phyloP scores from a whole-genome alignment of 2,113 vertebrate species.

The Orthonyx spaldingii region DNA sequence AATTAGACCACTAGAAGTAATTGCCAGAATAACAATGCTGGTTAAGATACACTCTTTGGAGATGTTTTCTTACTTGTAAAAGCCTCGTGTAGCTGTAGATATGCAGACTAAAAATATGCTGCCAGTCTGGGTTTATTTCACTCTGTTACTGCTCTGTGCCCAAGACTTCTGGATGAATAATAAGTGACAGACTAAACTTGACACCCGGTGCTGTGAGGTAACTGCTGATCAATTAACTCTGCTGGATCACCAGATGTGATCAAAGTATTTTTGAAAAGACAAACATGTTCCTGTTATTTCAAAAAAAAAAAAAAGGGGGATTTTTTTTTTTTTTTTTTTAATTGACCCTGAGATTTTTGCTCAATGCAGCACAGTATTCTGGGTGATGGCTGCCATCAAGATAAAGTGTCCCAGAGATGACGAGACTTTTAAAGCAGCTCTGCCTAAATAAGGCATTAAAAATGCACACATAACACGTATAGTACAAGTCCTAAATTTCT shows the following conservation, averaged over 20 bases:
- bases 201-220: not conserved
- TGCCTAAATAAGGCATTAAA: not conserved
- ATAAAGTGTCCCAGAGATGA: not conserved
- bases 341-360: not conserved
- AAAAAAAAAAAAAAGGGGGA: fast-evolving
- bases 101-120: not conserved
- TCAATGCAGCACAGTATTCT: not conserved
- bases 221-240: not conserved
- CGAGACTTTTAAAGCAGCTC: not conserved
- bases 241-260: not conserved
- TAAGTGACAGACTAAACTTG: not conserved
- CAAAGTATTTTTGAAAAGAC: not conserved
- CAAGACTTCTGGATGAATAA: not conserved
- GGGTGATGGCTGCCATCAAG: not conserved
- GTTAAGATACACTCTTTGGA: not conserved
- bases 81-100: not conserved
- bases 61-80: not conserved
- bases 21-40: not conserved
- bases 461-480: not conserved
- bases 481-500: not conserved
- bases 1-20: not conserved
- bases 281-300: not conserved
- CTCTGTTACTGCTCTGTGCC: not conserved
- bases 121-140: not conserved
- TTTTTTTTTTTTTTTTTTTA: not conserved